Percentiles rank a stretch among this genome's conserved stretches.
These are phyloP conservation scores for Mionectes olivaceus DNA, from an alignment of 2,797 vertebrate species.

Conservation along the genomic window DNA sequence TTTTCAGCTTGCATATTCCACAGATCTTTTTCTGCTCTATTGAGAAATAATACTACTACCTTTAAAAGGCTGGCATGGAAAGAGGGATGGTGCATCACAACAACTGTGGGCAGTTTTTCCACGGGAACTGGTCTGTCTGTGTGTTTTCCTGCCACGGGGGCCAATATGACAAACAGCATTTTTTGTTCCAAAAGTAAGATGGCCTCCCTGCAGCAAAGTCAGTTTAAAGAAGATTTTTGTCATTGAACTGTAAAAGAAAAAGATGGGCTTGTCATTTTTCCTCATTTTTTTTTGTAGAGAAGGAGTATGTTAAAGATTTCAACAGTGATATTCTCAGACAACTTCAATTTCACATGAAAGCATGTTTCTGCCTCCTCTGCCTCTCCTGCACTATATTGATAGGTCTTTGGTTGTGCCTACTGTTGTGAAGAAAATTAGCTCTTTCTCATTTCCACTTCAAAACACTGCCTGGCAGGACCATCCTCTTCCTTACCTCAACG, in stretches of 20 bases:
- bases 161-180: slow-evolving; percentile 3
- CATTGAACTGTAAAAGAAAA: slow-evolving; percentile 52
- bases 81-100: background rate
- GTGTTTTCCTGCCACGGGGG: slow-evolving; percentile 11
- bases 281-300: background rate
- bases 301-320: slow-evolving; percentile 23
- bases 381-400: background rate
- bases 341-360: background rate
- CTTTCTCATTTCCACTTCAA: background rate
- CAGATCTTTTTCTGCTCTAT: background rate
- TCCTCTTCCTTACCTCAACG: background rate
- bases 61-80: slow-evolving; percentile 32
- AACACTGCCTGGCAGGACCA: background rate
- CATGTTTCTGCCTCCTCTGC: slow-evolving; percentile 5
- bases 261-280: slow-evolving; percentile 56
- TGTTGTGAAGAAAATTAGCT: slow-evolving; percentile 7
- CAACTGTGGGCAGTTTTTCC: slow-evolving; percentile 15
- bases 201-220: slow-evolving; percentile 11
- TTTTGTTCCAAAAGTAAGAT: slow-evolving; percentile 36
- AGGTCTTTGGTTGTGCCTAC: slow-evolving; percentile 33
- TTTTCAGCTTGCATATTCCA: background rate
- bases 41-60: slow-evolving; percentile 12
- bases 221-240: slow-evolving; percentile 51
- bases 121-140: background rate
- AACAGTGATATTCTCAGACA: slow-evolving; percentile 3